phyloP scores from a whole-genome alignment of 2,113 vertebrate genomes.

The Mystacornis crossleyi region DNA sequence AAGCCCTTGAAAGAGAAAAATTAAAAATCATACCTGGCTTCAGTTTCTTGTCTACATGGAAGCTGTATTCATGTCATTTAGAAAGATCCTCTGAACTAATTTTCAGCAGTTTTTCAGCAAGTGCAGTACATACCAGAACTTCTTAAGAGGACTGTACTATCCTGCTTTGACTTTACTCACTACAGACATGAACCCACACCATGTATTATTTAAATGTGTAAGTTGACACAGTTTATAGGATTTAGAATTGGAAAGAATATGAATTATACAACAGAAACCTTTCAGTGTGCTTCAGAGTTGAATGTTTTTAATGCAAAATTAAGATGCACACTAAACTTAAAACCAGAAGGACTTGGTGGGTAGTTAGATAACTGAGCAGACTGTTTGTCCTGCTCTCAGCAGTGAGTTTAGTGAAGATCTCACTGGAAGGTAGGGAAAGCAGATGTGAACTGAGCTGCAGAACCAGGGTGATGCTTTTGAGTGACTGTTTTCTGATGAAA shows the following conservation, averaged over 20 bases:
- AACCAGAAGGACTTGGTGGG: neutral
- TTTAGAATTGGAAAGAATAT: neutral
- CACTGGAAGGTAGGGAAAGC: neutral
- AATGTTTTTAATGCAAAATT: neutral
- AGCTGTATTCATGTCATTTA: neutral
- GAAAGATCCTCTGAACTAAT: neutral
- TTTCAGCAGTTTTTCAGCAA: neutral
- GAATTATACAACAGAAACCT: neutral
- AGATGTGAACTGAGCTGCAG: neutral
- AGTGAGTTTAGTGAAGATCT: neutral
- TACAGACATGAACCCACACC: neutral
- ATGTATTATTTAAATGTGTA: neutral
- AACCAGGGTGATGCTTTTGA: neutral
- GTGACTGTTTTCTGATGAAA: neutral
- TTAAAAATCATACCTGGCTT: neutral
- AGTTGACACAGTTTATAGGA: neutral
- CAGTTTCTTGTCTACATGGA: neutral
- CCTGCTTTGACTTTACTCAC: neutral
- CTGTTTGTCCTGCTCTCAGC: neutral
- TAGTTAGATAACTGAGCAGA: neutral
- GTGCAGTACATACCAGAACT: neutral
- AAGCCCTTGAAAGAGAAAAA: neutral
- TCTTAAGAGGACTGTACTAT: neutral
- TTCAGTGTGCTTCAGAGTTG: neutral
- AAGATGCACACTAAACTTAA: neutral